phyloP scores from a whole-genome alignment of 2,113 vertebrate species.

The Suncus etruscus region DNA sequence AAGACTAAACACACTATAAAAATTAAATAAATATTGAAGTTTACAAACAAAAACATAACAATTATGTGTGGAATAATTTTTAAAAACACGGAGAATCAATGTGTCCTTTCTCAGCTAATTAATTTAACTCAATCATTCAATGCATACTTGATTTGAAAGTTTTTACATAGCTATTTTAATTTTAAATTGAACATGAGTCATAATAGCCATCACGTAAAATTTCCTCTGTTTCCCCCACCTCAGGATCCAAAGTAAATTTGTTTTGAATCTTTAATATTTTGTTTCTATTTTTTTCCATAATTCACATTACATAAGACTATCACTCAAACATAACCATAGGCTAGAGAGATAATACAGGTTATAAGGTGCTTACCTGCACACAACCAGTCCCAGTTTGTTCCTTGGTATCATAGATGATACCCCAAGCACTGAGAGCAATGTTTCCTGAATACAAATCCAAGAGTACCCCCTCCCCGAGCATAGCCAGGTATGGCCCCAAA shows the following conservation, averaged over 20 bases:
- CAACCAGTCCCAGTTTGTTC: too few species aligned
- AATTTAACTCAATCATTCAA: constrained; percentile 64
- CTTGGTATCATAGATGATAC: too few species aligned
- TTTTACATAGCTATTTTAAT: constrained; percentile 40
- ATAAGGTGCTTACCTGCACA: too few species aligned
- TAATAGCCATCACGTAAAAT: constrained; percentile 50
- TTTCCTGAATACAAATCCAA: too few species aligned
- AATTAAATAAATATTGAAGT: constrained; percentile 70
- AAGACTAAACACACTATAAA: constrained; percentile 49
- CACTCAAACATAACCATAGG: neutral
- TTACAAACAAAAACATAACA: constrained; percentile 73
- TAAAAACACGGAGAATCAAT: constrained; percentile 68
- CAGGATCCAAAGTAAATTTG: constrained; percentile 12
- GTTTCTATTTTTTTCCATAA: neutral
- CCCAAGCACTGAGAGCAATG: too few species aligned
- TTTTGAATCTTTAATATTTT: constrained; percentile 46
- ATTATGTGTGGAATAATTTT: constrained; percentile 72
- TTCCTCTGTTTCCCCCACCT: neutral
- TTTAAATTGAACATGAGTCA: constrained; percentile 47
- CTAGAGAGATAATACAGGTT: too few species aligned
- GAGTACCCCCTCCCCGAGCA: too few species aligned
- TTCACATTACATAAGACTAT: constrained; percentile 14
- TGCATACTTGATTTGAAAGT: constrained; percentile 37
- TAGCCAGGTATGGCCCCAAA: too few species aligned
- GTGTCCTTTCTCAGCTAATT: constrained; percentile 61